A percentile compares a stretch with the other conserved stretches of the same genome.
Evolutionary conservation across 2,113 vertebrate genomes (phyloP).

Genomic region (cattle (Bos taurus)): DNA sequence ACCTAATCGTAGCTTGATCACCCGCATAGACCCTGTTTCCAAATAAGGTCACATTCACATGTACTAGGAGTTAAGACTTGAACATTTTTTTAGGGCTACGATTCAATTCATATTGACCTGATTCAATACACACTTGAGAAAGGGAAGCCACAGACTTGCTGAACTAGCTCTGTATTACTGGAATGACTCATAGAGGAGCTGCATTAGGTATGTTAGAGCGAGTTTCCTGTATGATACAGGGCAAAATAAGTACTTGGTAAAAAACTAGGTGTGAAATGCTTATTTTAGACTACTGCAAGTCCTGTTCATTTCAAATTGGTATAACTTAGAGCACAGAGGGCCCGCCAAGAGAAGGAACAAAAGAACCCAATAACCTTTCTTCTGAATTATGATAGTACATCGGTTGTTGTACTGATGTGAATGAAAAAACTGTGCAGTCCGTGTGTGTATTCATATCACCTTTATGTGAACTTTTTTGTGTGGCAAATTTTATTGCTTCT

Average conservation of each 20-base stretch:
- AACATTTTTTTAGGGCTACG: neutral
- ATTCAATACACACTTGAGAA: neutral
- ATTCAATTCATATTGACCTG: neutral
- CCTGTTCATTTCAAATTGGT: neutral
- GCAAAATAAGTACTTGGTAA: neutral
- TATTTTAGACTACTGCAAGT: neutral
- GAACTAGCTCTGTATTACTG: neutral
- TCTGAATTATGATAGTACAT: neutral
- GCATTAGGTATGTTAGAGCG: neutral
- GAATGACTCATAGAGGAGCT: neutral
- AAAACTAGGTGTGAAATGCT: neutral
- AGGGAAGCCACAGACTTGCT: neutral
- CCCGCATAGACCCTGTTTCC: neutral
- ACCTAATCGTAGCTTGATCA: neutral
- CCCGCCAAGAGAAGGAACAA: neutral
- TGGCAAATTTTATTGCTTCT: neutral
- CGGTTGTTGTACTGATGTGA: neutral
- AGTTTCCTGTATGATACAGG: neutral
- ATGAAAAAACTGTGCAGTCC: neutral
- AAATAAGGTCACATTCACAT: neutral
- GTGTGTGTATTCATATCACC: neutral
- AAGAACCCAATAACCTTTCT: slow-evolving; percentile 11
- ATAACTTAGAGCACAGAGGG: neutral
- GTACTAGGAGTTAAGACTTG: neutral
- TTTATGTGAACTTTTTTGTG: neutral